phyloP scores from a whole-genome alignment of 2,888 invertebrate genomes.

The Conus canariensis region DNA sequence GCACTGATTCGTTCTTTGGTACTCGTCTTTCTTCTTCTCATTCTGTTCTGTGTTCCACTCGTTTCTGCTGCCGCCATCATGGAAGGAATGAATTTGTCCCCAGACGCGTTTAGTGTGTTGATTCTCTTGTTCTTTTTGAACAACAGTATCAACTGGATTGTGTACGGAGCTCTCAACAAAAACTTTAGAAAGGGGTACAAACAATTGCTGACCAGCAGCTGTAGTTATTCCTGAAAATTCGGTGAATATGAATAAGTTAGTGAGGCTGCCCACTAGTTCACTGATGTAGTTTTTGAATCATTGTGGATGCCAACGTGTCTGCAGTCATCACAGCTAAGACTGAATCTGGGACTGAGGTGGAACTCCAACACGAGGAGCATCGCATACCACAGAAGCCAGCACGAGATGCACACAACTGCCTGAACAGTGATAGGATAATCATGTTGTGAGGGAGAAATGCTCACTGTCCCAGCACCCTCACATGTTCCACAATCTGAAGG shows the following conservation, averaged over 20 bases:
- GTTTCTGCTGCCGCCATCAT: constrained; percentile 24
- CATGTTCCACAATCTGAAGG: too few species aligned
- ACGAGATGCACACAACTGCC: too few species aligned
- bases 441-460: too few species aligned
- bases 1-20: constrained; percentile 40
- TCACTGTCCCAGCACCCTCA: too few species aligned
- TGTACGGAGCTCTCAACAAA: constrained; percentile 48
- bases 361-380: neutral
- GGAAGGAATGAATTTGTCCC: constrained; percentile 14
- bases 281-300: too few species aligned
- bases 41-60: constrained; percentile 39
- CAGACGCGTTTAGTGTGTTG: constrained; percentile 18
- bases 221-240: neutral
- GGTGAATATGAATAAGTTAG: too few species aligned
- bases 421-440: too few species aligned
- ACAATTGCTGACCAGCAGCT: neutral
- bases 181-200: constrained; percentile 44
- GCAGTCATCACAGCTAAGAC: neutral
- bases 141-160: constrained; percentile 48
- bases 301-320: neutral
- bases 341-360: too few species aligned
- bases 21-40: constrained; percentile 38
- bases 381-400: too few species aligned
- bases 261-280: too few species aligned
- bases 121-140: constrained; percentile 44